Evolutionary conservation across 2,888 invertebrate genomes (phyloP), one percentile per base, ranked within the genome.

Genomic region (Beris morrisii): DNA sequence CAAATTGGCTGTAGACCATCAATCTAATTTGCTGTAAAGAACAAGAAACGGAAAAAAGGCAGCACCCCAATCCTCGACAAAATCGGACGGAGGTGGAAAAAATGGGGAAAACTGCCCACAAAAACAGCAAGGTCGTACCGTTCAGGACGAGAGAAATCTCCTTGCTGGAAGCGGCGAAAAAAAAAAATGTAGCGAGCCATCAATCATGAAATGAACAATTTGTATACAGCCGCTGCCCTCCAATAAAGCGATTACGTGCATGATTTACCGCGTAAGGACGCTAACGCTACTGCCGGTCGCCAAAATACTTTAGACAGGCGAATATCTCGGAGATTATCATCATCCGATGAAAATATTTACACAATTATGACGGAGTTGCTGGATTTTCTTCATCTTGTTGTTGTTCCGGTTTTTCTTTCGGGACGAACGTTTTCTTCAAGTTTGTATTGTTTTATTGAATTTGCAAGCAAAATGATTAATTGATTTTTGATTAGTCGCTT

Each of bases 171-270:
- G 48, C 48, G 50, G 32, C 31, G 32, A 45, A 61, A 61, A 50
- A 38, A 38, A 59, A 59, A 48, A 48, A 2, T 22, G 22, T 22
- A 22, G 22, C 22, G 9, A 50, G 38, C 50, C 61, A 61, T 61
- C 61, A 61, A 61, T 61, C 61, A 61, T 61, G 61, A 61, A 61
- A 61, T 50, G 61, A 61, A 52, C 61, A 61, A 61, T 61, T 61
- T 61, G 61, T 61, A 50, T 61, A 61, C 61, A 50, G 61, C 22
- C 50, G 61, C 38, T 31, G 52, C 50, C 61, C 61, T 61, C 59
- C 61, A 61, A 61, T 61, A 61, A 61, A 61, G 61, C 61, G 61
- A 61, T 61, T 61, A 61, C 61, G 61, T 61, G 61, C 61, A 61
- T 61, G 61, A 61, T 61, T 61, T 61, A 61, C 61, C 61, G 61